Evolutionary conservation across 1,140 invertebrate genomes (phyloP).

Genomic region (Phenacoccus solenopsis): DNA sequence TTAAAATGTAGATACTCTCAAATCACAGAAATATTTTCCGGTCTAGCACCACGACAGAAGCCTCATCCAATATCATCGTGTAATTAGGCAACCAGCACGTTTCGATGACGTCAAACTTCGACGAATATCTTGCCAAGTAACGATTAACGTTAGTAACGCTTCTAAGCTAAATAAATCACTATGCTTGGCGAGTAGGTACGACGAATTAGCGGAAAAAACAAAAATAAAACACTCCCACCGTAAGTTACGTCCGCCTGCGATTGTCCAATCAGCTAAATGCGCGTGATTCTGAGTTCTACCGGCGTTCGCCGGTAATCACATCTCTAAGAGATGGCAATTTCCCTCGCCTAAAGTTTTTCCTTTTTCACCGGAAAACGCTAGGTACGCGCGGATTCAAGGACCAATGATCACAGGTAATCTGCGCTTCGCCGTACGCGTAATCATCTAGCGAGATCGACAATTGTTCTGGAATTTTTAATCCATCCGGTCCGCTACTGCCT

Average conservation of each 20-base stretch:
- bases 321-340: conserved; percentile 2
- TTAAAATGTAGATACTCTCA: too few species aligned
- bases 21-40: too few species aligned
- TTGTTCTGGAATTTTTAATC: conserved; percentile 3
- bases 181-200: too few species aligned
- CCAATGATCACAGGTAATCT: conserved; percentile 1
- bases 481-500: neutral
- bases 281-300: neutral
- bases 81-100: too few species aligned
- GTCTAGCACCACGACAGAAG: too few species aligned
- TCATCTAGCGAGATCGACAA: neutral
- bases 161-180: too few species aligned
- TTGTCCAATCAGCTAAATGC: neutral
- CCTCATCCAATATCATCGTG: too few species aligned
- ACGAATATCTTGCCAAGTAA: too few species aligned
- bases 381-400: neutral
- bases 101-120: too few species aligned
- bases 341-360: neutral
- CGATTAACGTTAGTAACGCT: too few species aligned
- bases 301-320: too few species aligned
- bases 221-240: neutral
- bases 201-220: neutral
- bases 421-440: neutral
- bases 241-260: neutral
- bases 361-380: neutral